These are phyloP conservation scores for Xyliphius kryptos DNA, from an alignment of 2,113 vertebrate genomes.

Conservation along the genomic window DNA sequence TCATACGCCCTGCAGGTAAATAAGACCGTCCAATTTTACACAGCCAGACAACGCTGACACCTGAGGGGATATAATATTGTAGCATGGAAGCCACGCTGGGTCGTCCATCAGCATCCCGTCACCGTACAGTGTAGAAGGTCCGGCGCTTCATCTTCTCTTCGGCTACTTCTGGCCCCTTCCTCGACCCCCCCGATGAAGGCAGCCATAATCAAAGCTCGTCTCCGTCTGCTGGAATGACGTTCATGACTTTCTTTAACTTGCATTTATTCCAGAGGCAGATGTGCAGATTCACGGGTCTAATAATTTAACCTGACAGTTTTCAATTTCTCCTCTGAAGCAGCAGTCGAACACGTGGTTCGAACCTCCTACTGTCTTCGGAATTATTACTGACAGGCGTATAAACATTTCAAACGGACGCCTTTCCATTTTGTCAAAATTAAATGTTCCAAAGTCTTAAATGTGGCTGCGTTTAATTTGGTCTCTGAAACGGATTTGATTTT, in stretches of 20 bases:
- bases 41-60: too few species aligned
- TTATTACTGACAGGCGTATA: constrained; percentile 18
- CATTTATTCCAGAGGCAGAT: constrained; percentile 3
- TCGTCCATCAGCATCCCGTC: too few species aligned
- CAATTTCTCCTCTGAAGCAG: constrained; percentile 8
- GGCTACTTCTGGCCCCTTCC: neutral
- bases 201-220: neutral
- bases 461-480: neutral
- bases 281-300: constrained; percentile 14
- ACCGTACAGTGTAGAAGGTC: neutral
- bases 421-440: constrained; percentile 12
- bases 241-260: constrained; percentile 1
- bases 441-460: neutral
- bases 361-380: constrained; percentile 10
- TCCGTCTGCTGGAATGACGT: neutral
- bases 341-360: neutral
- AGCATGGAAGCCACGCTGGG: too few species aligned
- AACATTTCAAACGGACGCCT: constrained; percentile 8
- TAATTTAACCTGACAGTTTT: constrained; percentile 20
- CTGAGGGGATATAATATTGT: too few species aligned
- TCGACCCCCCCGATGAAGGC: neutral
- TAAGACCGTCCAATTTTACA: too few species aligned
- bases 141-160: neutral
- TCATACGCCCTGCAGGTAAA: too few species aligned
- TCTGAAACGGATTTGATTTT: constrained; percentile 3